Evolutionary conservation across 2,888 invertebrate genomes (phyloP).

Genomic region (Metacarcinus magister): DNA sequence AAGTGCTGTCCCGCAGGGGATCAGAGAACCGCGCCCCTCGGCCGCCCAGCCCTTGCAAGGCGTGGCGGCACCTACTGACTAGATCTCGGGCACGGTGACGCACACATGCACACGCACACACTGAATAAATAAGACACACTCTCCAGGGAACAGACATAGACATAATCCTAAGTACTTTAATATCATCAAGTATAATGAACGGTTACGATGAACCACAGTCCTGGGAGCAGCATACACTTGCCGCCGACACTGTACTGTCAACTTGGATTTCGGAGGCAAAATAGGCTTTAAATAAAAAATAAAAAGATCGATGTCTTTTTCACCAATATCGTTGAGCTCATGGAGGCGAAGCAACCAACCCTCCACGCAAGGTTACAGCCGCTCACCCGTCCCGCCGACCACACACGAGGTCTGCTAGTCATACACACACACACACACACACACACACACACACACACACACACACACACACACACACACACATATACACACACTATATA

Average conservation of each 20-base stretch:
- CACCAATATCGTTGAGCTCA: neutral
- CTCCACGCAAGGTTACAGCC: neutral
- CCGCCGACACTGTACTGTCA: neutral
- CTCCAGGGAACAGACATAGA: conserved; percentile 46
- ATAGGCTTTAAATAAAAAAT: neutral
- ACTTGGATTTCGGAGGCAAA: neutral
- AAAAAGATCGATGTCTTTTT: neutral
- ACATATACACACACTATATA: too few relatives aligned
- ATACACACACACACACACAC: neutral
- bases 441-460: too few relatives aligned
- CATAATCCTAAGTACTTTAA: conserved; percentile 42
- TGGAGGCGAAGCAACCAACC: neutral
- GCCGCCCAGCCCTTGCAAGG: neutral
- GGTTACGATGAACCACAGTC: conserved; percentile 2
- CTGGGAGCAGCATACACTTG: neutral
- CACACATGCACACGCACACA: neutral
- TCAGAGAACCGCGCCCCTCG: neutral
- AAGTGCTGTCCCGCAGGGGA: conserved; percentile 13
- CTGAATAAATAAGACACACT: conserved; percentile 42
- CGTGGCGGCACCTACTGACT: conserved; percentile 4
- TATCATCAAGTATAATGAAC: conserved; percentile 27
- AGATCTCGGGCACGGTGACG: conserved; percentile 1
- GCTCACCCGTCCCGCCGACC: neutral
- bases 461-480: too few relatives aligned
- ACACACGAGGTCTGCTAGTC: neutral